These are phyloP conservation scores for Pachypanchax playfairii DNA, from an alignment of 2,113 vertebrate species.

Conservation along the genomic window DNA sequence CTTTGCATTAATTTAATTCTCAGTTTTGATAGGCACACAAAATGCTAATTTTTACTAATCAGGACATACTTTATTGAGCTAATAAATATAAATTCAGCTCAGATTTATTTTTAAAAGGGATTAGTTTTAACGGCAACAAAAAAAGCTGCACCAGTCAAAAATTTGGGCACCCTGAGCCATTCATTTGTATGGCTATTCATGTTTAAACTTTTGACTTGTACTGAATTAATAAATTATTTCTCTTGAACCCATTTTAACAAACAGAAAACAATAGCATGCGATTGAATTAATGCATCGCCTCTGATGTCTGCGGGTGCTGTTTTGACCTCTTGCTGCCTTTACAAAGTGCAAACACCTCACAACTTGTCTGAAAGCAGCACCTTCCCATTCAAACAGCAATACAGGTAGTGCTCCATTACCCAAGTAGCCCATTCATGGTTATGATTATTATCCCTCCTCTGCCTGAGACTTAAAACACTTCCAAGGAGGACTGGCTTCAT, in stretches of 20 bases:
- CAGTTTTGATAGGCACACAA: not conserved
- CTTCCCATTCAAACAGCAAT: constrained; percentile 58
- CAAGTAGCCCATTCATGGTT: constrained; percentile 67
- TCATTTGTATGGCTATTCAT: not conserved
- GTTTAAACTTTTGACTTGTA: not conserved
- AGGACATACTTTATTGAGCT: not conserved
- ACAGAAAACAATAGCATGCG: not conserved
- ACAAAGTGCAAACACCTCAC: constrained; percentile 46
- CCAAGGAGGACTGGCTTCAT: constrained; percentile 36
- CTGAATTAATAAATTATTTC: too few species aligned
- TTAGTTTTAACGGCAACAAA: not conserved
- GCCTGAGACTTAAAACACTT: constrained; percentile 66
- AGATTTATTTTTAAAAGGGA: not conserved
- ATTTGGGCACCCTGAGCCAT: not conserved
- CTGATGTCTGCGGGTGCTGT: constrained; percentile 41
- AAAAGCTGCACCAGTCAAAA: not conserved
- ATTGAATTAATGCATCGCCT: constrained; percentile 54
- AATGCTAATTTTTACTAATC: not conserved
- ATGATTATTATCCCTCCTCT: constrained; percentile 73
- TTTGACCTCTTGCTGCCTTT: constrained; percentile 66
- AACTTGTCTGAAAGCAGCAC: constrained; percentile 68
- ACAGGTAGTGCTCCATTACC: constrained; percentile 72
- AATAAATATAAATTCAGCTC: not conserved
- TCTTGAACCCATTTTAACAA: not conserved
- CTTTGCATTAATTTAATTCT: constrained; percentile 3